These are phyloP conservation scores for Nothobranchius kuhntae DNA, from an alignment of 2,113 vertebrate species.

Conservation along the genomic window DNA sequence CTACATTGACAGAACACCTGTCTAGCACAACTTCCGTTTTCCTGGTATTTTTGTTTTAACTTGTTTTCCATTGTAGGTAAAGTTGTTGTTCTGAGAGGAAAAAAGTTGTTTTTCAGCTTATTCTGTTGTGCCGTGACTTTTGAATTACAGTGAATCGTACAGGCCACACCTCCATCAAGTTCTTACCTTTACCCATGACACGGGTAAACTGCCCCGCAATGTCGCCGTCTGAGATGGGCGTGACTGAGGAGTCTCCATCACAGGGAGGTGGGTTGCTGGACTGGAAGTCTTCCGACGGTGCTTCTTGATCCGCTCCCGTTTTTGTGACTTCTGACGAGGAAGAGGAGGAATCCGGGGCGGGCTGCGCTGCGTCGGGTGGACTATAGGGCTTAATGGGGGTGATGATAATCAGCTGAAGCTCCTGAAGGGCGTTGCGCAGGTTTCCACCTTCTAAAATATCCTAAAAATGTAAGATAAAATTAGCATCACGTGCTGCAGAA, in stretches of 20 bases:
- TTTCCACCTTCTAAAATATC: conserved; percentile 95
- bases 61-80: no score
- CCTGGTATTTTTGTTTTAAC: no score
- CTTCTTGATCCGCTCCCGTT: conserved; percentile 80
- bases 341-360: conserved; percentile 56
- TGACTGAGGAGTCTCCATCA: conserved; percentile 84
- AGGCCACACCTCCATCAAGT: background rate
- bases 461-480: conserved; percentile 61
- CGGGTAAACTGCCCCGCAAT: conserved; percentile 93
- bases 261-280: conserved; percentile 82
- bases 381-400: conserved; percentile 91
- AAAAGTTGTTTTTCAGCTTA: no score
- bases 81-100: no score
- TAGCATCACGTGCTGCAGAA: background rate
- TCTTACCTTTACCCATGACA: conserved; percentile 93
- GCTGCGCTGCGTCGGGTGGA: conserved; percentile 73
- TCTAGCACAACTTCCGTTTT: no score
- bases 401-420: conserved; percentile 91
- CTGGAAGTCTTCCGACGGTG: conserved; percentile 79
- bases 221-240: conserved; percentile 89
- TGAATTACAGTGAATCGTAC: no score
- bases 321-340: conserved; percentile 74
- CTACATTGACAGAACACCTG: no score
- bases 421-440: conserved; percentile 89
- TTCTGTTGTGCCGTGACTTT: no score